These are phyloP conservation scores for Leptinotarsa defecta DNA, from an alignment of 1,140 invertebrate genomes.

Conservation along the genomic window DNA sequence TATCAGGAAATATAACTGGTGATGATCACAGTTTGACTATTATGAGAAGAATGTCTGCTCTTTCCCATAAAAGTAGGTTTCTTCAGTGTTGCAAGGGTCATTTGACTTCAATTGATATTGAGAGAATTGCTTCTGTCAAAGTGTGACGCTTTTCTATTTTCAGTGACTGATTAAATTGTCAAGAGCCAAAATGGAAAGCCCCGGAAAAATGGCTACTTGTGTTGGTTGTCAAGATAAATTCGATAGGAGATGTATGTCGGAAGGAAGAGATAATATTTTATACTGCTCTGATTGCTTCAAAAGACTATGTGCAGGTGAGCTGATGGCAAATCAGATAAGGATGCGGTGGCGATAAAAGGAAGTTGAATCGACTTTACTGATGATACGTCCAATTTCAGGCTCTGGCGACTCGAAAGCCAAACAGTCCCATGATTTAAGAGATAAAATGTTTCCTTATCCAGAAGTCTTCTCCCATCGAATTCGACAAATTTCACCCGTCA, in stretches of 20 bases:
- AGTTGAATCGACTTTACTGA: no score
- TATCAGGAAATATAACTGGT: neutral
- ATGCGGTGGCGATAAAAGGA: no score
- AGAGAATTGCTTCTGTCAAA: no score
- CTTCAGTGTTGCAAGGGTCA: no score
- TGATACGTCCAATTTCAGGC: no score
- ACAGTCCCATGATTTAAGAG: neutral
- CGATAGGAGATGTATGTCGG: conserved; percentile 11
- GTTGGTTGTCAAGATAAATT: conserved; percentile 15
- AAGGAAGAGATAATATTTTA: conserved; percentile 12
- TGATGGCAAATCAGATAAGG: no score
- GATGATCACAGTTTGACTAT: neutral
- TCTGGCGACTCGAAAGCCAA: neutral
- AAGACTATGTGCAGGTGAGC: conserved; percentile 12
- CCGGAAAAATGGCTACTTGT: conserved; percentile 3
- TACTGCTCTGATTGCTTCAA: conserved; percentile 21
- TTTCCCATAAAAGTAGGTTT: neutral
- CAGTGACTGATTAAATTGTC: neutral
- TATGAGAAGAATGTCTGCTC: neutral
- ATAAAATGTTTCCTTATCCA: neutral
- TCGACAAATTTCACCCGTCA: neutral
- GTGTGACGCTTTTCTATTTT: no score
- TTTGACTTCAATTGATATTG: no score
- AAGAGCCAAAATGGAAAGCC: neutral
- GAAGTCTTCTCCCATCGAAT: neutral